These are phyloP conservation scores for Aphodius granarius DNA, from an alignment of 2,888 invertebrate genomes.

Conservation along the genomic window DNA sequence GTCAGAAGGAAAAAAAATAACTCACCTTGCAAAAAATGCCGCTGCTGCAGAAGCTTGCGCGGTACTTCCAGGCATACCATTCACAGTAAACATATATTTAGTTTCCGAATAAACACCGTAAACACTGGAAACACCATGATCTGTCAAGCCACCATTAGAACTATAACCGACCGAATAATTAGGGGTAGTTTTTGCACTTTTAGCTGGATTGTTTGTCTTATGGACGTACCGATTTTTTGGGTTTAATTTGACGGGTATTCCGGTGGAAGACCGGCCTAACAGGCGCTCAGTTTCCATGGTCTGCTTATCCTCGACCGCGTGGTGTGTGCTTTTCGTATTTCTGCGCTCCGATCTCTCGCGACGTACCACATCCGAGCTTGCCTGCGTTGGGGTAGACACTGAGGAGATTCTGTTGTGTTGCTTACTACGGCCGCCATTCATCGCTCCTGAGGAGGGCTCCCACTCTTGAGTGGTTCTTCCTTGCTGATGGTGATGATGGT, in stretches of 20 bases:
- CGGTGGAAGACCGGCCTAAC: background rate
- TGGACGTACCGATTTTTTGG: background rate
- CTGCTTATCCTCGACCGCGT: background rate
- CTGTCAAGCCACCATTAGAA: constrained; percentile 35
- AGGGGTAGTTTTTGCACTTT: background rate
- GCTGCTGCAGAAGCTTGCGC: constrained; percentile 62
- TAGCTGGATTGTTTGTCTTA: background rate
- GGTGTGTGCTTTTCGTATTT: constrained; percentile 27
- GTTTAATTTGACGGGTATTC: background rate
- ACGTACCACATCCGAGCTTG: constrained; percentile 36
- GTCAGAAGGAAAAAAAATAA: background rate
- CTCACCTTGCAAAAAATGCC: constrained; percentile 64
- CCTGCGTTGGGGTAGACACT: constrained; percentile 41
- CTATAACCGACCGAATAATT: constrained; percentile 38
- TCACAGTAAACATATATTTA: constrained; percentile 59
- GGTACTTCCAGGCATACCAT: constrained; percentile 56
- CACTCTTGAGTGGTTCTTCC: constrained; percentile 45
- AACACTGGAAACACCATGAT: constrained; percentile 42
- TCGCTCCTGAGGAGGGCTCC: background rate
- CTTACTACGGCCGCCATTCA: constrained; percentile 12
- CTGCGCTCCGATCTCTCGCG: constrained; percentile 34
- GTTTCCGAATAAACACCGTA: constrained; percentile 55
- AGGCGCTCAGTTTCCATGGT: background rate
- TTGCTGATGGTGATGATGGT: constrained; percentile 24
- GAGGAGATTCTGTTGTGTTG: constrained; percentile 4